phyloP scores from a whole-genome alignment of 2,113 vertebrate genomes.

The Amphilophus citrinellus region DNA sequence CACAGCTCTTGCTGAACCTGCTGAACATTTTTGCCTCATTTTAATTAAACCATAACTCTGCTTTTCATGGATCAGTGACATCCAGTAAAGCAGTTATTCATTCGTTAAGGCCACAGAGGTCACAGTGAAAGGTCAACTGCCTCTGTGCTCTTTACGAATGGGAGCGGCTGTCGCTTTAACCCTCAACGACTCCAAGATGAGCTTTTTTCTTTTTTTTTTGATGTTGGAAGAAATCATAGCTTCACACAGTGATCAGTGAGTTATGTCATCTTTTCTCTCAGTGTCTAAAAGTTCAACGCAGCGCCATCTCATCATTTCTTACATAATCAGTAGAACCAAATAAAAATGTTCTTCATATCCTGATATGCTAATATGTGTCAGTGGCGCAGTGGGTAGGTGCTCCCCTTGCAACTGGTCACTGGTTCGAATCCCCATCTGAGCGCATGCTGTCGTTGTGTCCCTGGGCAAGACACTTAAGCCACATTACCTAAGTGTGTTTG shows the following conservation, averaged over 20 bases:
- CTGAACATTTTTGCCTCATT: background rate
- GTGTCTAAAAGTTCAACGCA: background rate
- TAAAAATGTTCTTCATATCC: background rate
- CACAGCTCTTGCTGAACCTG: background rate
- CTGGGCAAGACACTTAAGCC: too few species aligned
- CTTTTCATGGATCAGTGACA: slow-evolving; percentile 63
- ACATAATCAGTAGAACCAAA: background rate
- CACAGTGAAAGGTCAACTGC: slow-evolving; percentile 67
- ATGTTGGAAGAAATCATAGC: slow-evolving; percentile 9
- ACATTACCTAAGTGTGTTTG: too few species aligned
- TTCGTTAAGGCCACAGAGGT: slow-evolving; percentile 49
- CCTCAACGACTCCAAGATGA: background rate
- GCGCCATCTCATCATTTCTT: background rate
- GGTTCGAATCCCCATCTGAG: too few species aligned
- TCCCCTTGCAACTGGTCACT: too few species aligned
- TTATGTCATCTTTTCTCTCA: background rate
- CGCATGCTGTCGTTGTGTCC: too few species aligned
- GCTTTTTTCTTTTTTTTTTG: background rate
- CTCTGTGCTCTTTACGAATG: background rate
- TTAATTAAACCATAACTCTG: slow-evolving; percentile 67
- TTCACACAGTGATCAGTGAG: slow-evolving; percentile 12
- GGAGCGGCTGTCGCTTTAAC: slow-evolving; percentile 5
- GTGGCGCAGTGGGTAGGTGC: too few species aligned
- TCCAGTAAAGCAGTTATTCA: slow-evolving; percentile 39
- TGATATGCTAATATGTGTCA: background rate